Evolutionary conservation across 2,888 invertebrate genomes (phyloP), one percentile per base, ranked within the genome.

Genomic region (Zhengitettix transpicula): DNA sequence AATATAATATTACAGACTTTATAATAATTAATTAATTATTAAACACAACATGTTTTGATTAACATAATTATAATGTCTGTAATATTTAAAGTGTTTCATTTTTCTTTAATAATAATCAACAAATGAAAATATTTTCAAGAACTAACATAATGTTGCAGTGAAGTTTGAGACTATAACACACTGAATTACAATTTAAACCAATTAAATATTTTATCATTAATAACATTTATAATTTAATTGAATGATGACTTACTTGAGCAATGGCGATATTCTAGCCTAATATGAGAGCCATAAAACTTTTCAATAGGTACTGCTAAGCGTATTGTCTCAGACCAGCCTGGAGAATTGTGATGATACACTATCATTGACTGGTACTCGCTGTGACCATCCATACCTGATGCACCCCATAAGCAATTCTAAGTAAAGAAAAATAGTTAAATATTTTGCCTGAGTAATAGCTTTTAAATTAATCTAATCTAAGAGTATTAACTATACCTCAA

Each of bases 341-440:
- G 96, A 41, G 87, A 84, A 74, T 96, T 96, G 75, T 91, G 90
- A 75, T 97, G 96, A 71, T 96, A 95, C 66, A 94, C 81, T 40
- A 96, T 89, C 71, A 91, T 81, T 14, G 93, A 92, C 70, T 88
- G 88, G 74, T 92, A 94, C 65, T 81, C 80, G 1, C 82, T 81
- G 42, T 79, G 76, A 0, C 87, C 84, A 59, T 85, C 85, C 71
- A 80, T 82, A 1, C 93, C 91, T 47, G 91, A 89, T 0, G 93
- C 93, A 52, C 90, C 88, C 80, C 85, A 89, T 57, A 95, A 81
- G 67, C 91, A 92, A 63, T 86, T 84, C 84, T 87, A 70, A 7
- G 66, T 66, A 69, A 67, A 66, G 7, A n/a, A 57, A 61, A 54
- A 47, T 47, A 8, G 2, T 47, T 14, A 3, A 12, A 47, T n/a